Conservation (phyloP, 2,888 invertebrate species). For the Hemicrepidius hirtus region DNA sequence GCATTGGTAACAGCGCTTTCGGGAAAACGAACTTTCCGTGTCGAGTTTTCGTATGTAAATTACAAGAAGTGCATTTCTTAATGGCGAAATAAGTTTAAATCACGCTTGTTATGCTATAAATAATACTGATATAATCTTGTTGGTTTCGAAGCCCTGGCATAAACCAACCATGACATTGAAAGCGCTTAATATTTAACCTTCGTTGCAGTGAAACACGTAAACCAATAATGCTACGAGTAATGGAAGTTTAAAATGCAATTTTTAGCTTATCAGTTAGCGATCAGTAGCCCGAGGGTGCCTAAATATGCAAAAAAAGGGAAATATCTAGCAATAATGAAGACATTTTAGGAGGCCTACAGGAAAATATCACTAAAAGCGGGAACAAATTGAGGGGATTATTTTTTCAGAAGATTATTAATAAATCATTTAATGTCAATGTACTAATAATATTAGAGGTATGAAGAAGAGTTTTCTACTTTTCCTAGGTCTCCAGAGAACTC, state of each 20-base stretch:
- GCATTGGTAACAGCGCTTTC: not conserved
- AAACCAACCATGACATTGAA: conserved; percentile 38
- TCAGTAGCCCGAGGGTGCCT: too few species aligned
- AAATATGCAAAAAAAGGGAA: too few species aligned
- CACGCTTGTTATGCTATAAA: conserved; percentile 23
- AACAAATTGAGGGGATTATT: too few species aligned
- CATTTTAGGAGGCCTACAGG: too few species aligned
- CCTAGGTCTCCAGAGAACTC: too few species aligned
- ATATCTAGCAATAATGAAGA: too few species aligned
- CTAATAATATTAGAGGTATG: too few species aligned
- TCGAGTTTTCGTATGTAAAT: conserved; percentile 12
- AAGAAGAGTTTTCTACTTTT: too few species aligned
- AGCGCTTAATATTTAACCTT: conserved; percentile 41
- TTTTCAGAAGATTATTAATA: too few species aligned
- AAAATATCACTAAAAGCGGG: too few species aligned
- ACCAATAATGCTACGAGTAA: conserved; percentile 41
- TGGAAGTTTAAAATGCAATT: conserved; percentile 47
- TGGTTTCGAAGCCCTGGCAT: conserved; percentile 16
- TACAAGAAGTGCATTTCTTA: conserved; percentile 10
- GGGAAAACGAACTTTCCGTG: conserved; percentile 24
- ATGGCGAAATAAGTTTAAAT: not conserved
- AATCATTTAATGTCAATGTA: too few species aligned
- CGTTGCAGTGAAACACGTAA: conserved; percentile 38
- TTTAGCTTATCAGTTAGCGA: conserved; percentile 27
- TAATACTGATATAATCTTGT: conserved; percentile 39